phyloP scores from a whole-genome alignment of 1,140 invertebrate species.

The Musca domestica region DNA sequence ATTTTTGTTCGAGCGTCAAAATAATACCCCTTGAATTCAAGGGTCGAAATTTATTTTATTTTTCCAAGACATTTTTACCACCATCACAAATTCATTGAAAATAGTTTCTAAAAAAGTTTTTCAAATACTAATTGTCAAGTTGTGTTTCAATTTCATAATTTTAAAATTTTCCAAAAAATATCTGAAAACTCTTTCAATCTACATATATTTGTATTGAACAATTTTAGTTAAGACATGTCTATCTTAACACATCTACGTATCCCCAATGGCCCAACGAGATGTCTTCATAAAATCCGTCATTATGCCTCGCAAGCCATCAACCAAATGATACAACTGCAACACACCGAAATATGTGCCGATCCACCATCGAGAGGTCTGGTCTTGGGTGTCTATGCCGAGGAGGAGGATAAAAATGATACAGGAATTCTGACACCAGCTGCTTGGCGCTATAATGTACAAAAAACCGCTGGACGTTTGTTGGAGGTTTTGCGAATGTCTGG shows the following conservation, averaged over 20 bases:
- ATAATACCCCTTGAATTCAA: too few species aligned
- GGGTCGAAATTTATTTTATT: too few species aligned
- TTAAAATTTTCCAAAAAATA: too few species aligned
- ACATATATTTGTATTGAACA: too few species aligned
- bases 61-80: too few species aligned
- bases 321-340: conserved; percentile 45
- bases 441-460: conserved; percentile 44
- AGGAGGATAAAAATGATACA: conserved; percentile 46
- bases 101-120: too few species aligned
- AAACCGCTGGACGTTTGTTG: conserved; percentile 42
- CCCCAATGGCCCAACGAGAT: background rate
- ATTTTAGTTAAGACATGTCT: too few species aligned
- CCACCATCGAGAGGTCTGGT: conserved; percentile 44
- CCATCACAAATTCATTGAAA: too few species aligned
- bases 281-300: conserved; percentile 2
- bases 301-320: conserved; percentile 47
- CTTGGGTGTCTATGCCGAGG: conserved; percentile 48
- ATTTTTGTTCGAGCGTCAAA: too few species aligned
- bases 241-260: background rate
- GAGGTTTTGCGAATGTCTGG: conserved; percentile 50
- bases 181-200: too few species aligned
- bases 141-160: too few species aligned
- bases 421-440: conserved; percentile 44
- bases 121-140: too few species aligned
- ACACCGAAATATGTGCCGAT: conserved; percentile 50